Evolutionary conservation across 2,797 vertebrate genomes (phyloP).

Genomic region (Anomalospiza imberbis): DNA sequence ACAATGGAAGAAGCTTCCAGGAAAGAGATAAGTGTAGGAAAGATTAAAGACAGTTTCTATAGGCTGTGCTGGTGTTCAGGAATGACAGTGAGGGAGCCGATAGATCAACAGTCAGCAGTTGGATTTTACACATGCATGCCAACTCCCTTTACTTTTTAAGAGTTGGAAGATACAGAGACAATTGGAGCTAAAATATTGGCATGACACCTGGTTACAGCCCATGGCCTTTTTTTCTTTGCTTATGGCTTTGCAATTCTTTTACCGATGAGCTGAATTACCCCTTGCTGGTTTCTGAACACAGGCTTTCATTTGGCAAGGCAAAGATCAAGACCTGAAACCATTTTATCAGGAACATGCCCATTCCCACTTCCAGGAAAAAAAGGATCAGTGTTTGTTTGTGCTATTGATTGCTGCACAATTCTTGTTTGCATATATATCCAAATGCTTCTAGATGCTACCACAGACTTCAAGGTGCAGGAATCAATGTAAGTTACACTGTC

Average conservation of each 20-base stretch:
- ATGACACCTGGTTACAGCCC: not conserved
- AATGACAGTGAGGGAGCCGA: not conserved
- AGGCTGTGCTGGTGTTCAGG: not conserved
- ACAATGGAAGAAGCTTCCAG: not conserved
- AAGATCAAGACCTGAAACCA: not conserved
- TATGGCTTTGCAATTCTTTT: not conserved
- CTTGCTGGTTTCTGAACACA: not conserved
- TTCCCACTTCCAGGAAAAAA: not conserved
- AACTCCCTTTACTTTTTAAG: not conserved
- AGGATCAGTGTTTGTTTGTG: not conserved
- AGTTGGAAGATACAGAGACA: not conserved
- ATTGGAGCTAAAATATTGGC: not conserved
- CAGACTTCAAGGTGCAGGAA: not conserved
- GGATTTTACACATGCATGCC: not conserved
- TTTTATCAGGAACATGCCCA: not conserved
- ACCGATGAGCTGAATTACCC: not conserved
- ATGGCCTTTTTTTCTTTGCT: not conserved
- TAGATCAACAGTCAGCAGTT: not conserved
- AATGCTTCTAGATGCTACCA: not conserved
- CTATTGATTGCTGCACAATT: not conserved
- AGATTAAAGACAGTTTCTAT: not conserved
- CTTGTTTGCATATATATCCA: not conserved
- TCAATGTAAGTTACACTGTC: not conserved
- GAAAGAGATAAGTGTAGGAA: not conserved
- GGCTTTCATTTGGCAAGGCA: not conserved